These are phyloP conservation scores for Chelon labrosus DNA, from an alignment of 2,797 vertebrate species.

Conservation along the genomic window DNA sequence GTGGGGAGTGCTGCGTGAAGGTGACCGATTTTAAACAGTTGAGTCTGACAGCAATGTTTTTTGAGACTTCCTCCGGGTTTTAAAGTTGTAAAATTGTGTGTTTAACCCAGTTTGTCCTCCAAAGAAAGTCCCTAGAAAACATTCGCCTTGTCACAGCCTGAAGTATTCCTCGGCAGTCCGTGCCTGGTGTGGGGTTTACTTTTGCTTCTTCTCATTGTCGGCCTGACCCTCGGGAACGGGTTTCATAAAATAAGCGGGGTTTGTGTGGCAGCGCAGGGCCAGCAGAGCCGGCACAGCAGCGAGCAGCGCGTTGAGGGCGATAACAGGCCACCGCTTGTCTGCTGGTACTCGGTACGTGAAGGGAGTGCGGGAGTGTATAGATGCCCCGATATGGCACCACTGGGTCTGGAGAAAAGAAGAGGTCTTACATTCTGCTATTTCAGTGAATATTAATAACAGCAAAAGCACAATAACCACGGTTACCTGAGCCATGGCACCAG, in stretches of 20 bases:
- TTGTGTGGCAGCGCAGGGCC: conserved; percentile 86
- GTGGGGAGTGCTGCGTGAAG: conserved; percentile 57
- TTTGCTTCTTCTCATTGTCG: conserved; percentile 82
- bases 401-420: conserved; percentile 84
- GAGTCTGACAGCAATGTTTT: conserved; percentile 40
- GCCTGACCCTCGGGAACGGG: conserved; percentile 43
- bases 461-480: not conserved
- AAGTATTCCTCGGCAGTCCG: conserved; percentile 36
- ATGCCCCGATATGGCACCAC: conserved; percentile 94
- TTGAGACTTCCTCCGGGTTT: conserved; percentile 43
- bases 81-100: conserved; percentile 26
- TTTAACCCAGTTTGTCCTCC: conserved; percentile 49
- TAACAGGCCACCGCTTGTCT: conserved; percentile 85
- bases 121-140: conserved; percentile 37
- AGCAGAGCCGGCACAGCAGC: conserved; percentile 84
- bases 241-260: conserved; percentile 87
- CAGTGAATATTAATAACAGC: not conserved
- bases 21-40: conserved; percentile 45
- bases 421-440: conserved; percentile 15
- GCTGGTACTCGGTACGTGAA: conserved; percentile 93
- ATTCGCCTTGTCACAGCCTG: conserved; percentile 30
- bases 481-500: conserved; percentile 93
- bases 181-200: conserved; percentile 66
- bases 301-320: conserved; percentile 86
- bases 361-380: conserved; percentile 90